Conservation (phyloP, 2,113 vertebrate species). For the Phrynocephalus versicolor region DNA sequence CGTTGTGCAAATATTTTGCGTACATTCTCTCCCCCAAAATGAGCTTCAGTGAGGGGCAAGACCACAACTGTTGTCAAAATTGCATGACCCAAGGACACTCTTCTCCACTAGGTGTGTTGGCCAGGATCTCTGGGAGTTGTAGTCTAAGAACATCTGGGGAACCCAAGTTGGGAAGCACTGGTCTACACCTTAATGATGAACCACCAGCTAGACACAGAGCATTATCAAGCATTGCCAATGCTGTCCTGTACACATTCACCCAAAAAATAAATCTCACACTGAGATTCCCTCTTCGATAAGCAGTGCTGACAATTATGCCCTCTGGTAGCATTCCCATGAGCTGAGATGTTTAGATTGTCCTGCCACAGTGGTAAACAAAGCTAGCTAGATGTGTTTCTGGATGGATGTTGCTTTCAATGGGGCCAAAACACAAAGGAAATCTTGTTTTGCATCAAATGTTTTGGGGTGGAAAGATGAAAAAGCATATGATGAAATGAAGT, state of each 20-base stretch:
- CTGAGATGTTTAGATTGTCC: neutral
- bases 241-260: neutral
- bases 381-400: neutral
- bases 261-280: neutral
- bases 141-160: too few species aligned
- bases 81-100: too few species aligned
- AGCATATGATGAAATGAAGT: slow-evolving; percentile 23
- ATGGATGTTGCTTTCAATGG: neutral
- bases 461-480: neutral
- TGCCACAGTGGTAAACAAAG: neutral
- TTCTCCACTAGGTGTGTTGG: too few species aligned
- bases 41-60: too few species aligned
- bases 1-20: too few species aligned
- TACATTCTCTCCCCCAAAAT: too few species aligned
- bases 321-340: slow-evolving; percentile 12
- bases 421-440: neutral
- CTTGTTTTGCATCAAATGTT: slow-evolving; percentile 47
- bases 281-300: neutral
- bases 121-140: too few species aligned
- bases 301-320: neutral
- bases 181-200: too few species aligned
- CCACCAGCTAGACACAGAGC: too few species aligned
- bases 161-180: too few species aligned
- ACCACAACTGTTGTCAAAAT: too few species aligned
- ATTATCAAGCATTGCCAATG: too few species aligned